Evolutionary conservation across 2,113 vertebrate species (phyloP).

Genomic region (Galeopterus variegatus): DNA sequence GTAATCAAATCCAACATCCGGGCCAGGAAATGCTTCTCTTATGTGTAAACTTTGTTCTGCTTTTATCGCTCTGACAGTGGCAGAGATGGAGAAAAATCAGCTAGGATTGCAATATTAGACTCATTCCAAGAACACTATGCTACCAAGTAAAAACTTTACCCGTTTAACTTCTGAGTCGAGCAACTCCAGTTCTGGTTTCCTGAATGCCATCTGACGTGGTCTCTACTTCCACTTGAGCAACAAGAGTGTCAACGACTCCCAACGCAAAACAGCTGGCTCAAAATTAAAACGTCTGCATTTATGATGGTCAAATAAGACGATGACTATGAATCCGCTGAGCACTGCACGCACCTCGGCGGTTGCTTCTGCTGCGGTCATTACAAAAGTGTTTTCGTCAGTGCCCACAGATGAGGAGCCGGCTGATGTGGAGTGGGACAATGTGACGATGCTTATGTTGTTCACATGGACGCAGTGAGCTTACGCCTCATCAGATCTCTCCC

Average conservation of each 20-base stretch:
- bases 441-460: neutral
- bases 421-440: neutral
- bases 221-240: neutral
- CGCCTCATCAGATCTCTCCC: neutral
- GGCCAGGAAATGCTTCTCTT: neutral
- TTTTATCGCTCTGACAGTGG: neutral
- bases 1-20: neutral
- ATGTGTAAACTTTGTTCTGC: neutral
- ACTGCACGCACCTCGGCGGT: rapidly evolving
- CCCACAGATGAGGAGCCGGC: neutral
- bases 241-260: neutral
- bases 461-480: neutral
- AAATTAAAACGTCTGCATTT: neutral
- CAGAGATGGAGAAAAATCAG: neutral
- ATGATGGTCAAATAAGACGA: neutral
- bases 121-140: neutral
- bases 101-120: neutral
- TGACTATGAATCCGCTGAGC: neutral
- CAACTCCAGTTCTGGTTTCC: neutral
- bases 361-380: neutral
- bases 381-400: neutral
- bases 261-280: neutral
- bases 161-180: neutral
- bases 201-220: neutral
- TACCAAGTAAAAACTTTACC: neutral